Conservation (phyloP, 1,140 invertebrate species). For the Formica selysi region DNA sequence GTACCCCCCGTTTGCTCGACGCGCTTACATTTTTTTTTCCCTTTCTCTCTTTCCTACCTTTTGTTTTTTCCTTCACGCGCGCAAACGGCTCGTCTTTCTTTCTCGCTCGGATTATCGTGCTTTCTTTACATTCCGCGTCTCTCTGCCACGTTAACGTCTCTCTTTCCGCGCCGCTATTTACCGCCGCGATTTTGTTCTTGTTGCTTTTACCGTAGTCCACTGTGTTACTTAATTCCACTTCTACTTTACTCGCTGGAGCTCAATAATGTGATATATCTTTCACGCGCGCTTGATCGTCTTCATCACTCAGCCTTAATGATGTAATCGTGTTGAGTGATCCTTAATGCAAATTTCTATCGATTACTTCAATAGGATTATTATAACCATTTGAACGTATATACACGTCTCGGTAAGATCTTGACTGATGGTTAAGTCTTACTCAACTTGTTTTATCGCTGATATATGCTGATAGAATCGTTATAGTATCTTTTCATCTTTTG, state of each 20-base stretch:
- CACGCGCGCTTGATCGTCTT: conserved; percentile 5
- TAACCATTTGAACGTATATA: background rate
- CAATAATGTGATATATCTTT: conserved; percentile 19
- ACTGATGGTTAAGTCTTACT: background rate
- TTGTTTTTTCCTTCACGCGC: conserved; percentile 1
- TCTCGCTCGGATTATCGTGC: conserved; percentile 6
- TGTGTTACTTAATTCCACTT: conserved; percentile 4
- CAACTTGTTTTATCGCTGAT: background rate
- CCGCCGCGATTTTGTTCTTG: conserved; percentile 33
- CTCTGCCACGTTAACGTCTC: conserved; percentile 27
- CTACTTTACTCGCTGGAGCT: conserved; percentile 16
- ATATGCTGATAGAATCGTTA: background rate
- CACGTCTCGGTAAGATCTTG: conserved; percentile 16
- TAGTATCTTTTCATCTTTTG: background rate
- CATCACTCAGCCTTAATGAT: conserved; percentile 27
- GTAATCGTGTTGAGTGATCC: conserved; percentile 16
- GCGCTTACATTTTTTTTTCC: conserved; percentile 41
- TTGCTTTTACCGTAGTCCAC: conserved; percentile 5
- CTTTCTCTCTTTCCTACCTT: conserved; percentile 10
- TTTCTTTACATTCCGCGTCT: conserved; percentile 46
- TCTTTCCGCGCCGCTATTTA: conserved; percentile 47
- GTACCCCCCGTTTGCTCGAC: background rate
- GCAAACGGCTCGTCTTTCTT: background rate
- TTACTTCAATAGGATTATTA: conserved; percentile 5
- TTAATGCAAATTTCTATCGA: background rate